A percentile compares a stretch with the other conserved stretches of the same genome.
Conservation (phyloP, 2,113 vertebrate species). For the Tinamus guttatus region DNA sequence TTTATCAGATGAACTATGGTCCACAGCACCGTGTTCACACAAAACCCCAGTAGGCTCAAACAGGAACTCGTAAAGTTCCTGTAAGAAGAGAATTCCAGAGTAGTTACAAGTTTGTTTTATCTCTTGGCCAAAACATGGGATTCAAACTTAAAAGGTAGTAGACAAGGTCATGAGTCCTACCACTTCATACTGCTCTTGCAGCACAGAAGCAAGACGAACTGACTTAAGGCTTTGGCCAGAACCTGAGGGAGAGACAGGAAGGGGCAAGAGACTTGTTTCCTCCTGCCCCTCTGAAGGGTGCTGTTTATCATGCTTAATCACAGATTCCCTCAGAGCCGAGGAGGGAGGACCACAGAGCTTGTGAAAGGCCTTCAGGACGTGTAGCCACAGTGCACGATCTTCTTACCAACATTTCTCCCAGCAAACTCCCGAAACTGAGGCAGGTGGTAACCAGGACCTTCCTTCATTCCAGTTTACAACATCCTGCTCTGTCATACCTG, state of each 20-base stretch:
- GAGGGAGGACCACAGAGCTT: not conserved
- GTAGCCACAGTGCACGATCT: not conserved
- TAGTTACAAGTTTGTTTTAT: not conserved
- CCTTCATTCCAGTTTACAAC: not conserved
- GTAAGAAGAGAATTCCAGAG: not conserved
- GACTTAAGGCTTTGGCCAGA: conserved; percentile 7
- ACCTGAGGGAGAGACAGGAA: not conserved
- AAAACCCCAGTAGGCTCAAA: not conserved
- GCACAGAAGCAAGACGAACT: not conserved
- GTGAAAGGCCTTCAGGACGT: not conserved
- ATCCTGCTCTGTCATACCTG: not conserved
- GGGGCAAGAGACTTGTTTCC: not conserved
- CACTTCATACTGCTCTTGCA: not conserved
- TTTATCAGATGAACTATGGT: not conserved
- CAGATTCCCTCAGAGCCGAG: not conserved
- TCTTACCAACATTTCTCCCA: not conserved
- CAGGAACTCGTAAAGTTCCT: not conserved
- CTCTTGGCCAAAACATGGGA: not conserved
- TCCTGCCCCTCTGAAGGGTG: not conserved
- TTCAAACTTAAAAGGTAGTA: not conserved
- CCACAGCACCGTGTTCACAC: not conserved
- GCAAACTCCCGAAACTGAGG: not conserved
- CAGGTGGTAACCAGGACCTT: accelerated
- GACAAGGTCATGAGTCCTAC: not conserved
- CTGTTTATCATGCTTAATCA: conserved; percentile 2